Evolutionary conservation across 2,797 vertebrate species (phyloP).

Genomic region (Botia kubotai): DNA sequence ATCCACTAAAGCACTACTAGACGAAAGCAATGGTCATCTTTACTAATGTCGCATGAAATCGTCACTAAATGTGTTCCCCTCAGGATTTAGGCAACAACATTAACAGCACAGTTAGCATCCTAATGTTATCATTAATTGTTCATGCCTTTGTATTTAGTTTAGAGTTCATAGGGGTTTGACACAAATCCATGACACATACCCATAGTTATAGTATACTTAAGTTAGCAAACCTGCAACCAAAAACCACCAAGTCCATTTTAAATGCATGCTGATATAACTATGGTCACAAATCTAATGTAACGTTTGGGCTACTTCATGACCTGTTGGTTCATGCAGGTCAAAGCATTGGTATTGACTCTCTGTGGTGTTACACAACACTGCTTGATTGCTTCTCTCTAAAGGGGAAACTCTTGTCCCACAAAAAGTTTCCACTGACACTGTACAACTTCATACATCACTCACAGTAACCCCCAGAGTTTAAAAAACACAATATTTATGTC

Average conservation of each 20-base stretch:
- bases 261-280: not conserved
- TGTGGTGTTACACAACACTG: not conserved
- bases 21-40: not conserved
- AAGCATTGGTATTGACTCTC: not conserved
- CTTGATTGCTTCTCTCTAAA: constrained; percentile 9
- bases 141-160: not conserved
- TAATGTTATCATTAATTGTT: not conserved
- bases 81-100: not conserved
- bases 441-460: constrained; percentile 5
- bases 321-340: not conserved
- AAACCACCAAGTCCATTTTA: not conserved
- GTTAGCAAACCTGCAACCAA: not conserved
- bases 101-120: not conserved
- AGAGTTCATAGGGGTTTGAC: not conserved
- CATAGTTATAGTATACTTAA: not conserved
- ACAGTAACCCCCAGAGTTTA: not conserved
- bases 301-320: not conserved
- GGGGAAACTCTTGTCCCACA: constrained; percentile 12
- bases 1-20: not conserved
- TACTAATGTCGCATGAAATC: not conserved
- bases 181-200: not conserved
- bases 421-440: constrained; percentile 27
- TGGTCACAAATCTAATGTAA: not conserved
- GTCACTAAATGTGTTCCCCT: not conserved
- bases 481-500: not conserved